A percentile compares a stretch with the other conserved stretches of the same genome.
phyloP scores from a whole-genome alignment of 2,888 invertebrate species.

The Harpalus rufipes region DNA sequence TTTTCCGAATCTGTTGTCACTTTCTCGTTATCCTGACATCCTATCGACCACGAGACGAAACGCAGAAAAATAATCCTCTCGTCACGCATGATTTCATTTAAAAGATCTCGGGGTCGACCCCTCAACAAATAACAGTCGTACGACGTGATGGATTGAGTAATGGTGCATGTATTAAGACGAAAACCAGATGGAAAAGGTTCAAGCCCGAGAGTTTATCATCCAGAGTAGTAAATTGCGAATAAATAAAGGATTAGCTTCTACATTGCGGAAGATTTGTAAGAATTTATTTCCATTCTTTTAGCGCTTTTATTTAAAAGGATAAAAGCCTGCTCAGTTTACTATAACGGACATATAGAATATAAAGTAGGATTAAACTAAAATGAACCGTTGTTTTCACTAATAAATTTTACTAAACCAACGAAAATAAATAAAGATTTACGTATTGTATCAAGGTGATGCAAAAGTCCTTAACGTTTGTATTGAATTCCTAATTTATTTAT shows the following conservation, averaged over 20 bases:
- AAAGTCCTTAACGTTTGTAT: too few species aligned
- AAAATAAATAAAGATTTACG: too few species aligned
- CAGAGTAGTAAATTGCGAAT: neutral
- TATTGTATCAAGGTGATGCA: too few species aligned
- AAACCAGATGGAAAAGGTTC: neutral
- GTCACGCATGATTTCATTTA: slow-evolving; percentile 18
- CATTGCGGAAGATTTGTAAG: neutral
- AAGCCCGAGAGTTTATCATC: neutral
- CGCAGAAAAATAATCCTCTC: slow-evolving; percentile 17
- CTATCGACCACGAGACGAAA: slow-evolving; percentile 17
- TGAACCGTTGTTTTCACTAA: too few species aligned
- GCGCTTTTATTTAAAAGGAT: neutral
- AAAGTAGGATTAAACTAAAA: too few species aligned
- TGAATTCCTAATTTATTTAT: too few species aligned
- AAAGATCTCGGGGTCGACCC: neutral
- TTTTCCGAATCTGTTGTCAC: neutral
- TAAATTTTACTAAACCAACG: too few species aligned
- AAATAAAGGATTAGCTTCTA: neutral
- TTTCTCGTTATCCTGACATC: slow-evolving; percentile 10
- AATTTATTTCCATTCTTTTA: neutral
- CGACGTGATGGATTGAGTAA: slow-evolving; percentile 9
- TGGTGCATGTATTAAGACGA: slow-evolving; percentile 1
- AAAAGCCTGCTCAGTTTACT: neutral
- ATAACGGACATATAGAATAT: too few species aligned
- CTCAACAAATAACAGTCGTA: neutral